Conservation (phyloP, 1,140 invertebrate species). For the Pseudomyrmex dendroicus region DNA sequence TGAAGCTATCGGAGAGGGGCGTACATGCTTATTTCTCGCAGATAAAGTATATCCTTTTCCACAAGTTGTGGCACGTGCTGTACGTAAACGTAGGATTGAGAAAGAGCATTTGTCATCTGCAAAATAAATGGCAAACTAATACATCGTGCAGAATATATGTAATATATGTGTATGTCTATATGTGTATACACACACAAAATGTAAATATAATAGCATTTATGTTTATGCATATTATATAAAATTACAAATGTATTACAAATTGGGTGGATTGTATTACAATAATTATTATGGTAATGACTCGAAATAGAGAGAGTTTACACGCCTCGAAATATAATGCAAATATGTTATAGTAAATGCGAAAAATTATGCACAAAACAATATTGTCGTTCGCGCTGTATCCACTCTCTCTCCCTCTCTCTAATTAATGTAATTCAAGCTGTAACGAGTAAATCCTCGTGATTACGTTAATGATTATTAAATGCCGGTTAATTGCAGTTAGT, state of each 20-base stretch:
- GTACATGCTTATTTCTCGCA: conserved; percentile 33
- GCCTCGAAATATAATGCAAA: neutral
- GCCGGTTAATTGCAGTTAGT: neutral
- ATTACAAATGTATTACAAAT: conserved; percentile 18
- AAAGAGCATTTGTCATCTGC: neutral
- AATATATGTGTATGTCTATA: too few species aligned
- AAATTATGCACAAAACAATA: conserved; percentile 4
- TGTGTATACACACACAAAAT: neutral
- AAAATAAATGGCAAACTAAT: neutral
- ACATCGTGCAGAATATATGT: neutral
- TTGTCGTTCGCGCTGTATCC: neutral
- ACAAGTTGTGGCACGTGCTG: neutral
- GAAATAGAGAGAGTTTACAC: conserved; percentile 1
- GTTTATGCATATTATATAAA: neutral
- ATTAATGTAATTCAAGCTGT: conserved; percentile 6
- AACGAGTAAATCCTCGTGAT: conserved; percentile 1
- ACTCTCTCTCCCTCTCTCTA: neutral
- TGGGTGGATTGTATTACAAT: neutral
- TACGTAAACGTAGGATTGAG: neutral
- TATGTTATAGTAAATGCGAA: neutral
- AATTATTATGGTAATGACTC: neutral
- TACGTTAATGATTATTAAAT: conserved; percentile 34
- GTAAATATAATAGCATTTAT: neutral
- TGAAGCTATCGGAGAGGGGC: conserved; percentile 25
- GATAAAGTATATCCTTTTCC: conserved; percentile 12